phyloP scores from a whole-genome alignment of 1,140 invertebrate genomes.

The Steinernema khuongi region DNA sequence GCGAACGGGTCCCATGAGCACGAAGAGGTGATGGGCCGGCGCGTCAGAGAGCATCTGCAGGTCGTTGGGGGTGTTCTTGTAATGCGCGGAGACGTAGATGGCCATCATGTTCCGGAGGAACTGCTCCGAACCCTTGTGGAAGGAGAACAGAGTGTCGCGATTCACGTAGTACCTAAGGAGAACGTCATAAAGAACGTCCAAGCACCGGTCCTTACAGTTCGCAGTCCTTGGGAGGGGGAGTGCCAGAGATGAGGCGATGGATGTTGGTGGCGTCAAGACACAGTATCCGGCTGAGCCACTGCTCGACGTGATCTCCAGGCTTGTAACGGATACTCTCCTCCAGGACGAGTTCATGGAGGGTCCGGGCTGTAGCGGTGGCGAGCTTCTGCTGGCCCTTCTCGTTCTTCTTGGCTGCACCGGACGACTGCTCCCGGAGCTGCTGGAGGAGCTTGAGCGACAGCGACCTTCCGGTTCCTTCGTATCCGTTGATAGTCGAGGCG shows the following conservation, averaged over 20 bases:
- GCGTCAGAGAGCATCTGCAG: conserved; percentile 97
- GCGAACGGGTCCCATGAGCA: conserved; percentile 78
- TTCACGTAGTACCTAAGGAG: conserved; percentile 63
- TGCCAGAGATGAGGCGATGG: conserved; percentile 39
- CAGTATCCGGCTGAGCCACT: conserved; percentile 82
- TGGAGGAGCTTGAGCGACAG: conserved; percentile 89
- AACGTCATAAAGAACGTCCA: conserved; percentile 14
- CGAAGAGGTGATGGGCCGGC: conserved; percentile 93
- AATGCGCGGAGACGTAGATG: conserved; percentile 93
- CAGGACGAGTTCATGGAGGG: conserved; percentile 66
- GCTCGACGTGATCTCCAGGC: conserved; percentile 76
- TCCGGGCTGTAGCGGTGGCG: conserved; percentile 42
- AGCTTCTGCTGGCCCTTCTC: conserved; percentile 5
- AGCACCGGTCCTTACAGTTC: conserved; percentile 68
- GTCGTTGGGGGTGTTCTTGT: conserved; percentile 97
- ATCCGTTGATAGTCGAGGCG: conserved; percentile 93
- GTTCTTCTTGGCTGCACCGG: conserved; percentile 25
- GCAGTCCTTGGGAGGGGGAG: conserved; percentile 79
- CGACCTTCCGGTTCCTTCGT: conserved; percentile 95
- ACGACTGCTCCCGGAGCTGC: conserved; percentile 70
- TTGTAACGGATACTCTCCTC: conserved; percentile 93
- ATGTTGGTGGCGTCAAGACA: conserved; percentile 77
- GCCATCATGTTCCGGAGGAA: conserved; percentile 86
- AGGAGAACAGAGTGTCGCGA: conserved; percentile 90
- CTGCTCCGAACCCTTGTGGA: conserved; percentile 86